Evolutionary conservation across 2,888 invertebrate species (phyloP).

Genomic region (Gryllus longicercus): DNA sequence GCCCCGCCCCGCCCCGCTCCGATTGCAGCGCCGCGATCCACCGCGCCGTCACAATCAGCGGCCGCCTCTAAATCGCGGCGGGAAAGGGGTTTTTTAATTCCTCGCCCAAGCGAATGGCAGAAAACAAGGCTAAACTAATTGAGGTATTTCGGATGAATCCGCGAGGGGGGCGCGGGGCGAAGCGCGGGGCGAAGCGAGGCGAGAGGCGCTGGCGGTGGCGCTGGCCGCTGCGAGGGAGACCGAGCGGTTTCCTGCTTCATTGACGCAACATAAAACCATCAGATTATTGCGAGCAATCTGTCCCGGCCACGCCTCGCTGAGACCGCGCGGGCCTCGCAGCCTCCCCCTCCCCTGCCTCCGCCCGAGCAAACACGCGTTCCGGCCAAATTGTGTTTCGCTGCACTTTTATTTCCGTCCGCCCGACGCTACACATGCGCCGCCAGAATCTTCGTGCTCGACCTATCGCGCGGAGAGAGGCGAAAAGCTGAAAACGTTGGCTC

Average conservation of each 20-base stretch:
- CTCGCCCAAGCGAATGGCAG: conserved; percentile 17
- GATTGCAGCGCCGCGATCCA: not conserved
- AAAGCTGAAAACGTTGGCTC: too few relatives aligned
- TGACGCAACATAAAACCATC: conserved; percentile 28
- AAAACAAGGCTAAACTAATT: conserved; percentile 17
- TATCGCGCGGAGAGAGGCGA: too few relatives aligned
- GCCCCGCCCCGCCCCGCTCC: not conserved
- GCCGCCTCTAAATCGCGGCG: not conserved
- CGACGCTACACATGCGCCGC: not conserved
- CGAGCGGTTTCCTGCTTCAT: conserved; percentile 28
- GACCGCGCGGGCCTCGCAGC: not conserved
- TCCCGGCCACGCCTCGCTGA: not conserved
- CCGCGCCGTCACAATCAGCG: not conserved
- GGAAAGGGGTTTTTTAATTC: conserved; percentile 4
- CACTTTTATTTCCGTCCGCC: not conserved
- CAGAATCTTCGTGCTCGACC: too few relatives aligned
- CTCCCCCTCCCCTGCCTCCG: not conserved
- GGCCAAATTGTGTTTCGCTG: not conserved
- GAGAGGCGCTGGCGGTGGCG: not conserved
- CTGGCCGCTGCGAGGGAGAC: not conserved
- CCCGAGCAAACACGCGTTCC: not conserved
- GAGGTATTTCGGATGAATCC: conserved; percentile 17
- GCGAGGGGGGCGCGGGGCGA: not conserved
- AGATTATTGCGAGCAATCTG: conserved; percentile 21
- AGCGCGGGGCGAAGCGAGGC: not conserved